Evolutionary conservation across 1,140 invertebrate species (phyloP).

Genomic region (Drosophila mojavensis): DNA sequence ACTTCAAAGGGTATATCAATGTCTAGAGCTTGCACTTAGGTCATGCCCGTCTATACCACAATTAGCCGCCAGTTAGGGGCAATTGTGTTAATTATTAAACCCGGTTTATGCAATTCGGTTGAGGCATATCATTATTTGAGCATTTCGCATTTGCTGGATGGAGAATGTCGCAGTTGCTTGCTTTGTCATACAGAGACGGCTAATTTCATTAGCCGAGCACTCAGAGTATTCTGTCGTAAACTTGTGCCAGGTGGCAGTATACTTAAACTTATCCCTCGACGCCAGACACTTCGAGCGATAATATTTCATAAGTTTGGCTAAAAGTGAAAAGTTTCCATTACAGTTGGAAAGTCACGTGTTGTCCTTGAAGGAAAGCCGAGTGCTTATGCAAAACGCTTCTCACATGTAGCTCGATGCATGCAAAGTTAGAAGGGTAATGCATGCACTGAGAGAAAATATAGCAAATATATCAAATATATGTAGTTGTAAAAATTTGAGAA

Average conservation of each 20-base stretch:
- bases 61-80: background rate
- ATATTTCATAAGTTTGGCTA: constrained; percentile 20
- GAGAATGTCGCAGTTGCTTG: background rate
- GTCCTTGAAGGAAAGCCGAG: constrained; percentile 41
- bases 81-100: background rate
- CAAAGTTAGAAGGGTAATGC: background rate
- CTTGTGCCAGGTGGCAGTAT: constrained; percentile 17
- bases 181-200: background rate
- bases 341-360: constrained; percentile 37
- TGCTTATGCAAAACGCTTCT: constrained; percentile 6
- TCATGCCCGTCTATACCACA: background rate
- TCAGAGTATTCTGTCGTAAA: constrained; percentile 7
- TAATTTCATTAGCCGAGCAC: constrained; percentile 22
- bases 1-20: too few species aligned
- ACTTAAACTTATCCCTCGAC: constrained; percentile 2
- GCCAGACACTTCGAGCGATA: constrained; percentile 9
- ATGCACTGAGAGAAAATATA: background rate
- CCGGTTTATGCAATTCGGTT: constrained; percentile 1
- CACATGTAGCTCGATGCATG: constrained; percentile 11
- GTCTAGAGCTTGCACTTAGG: background rate
- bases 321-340: constrained; percentile 20
- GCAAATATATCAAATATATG: too few species aligned
- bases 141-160: background rate
- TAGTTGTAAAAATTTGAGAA: too few species aligned
- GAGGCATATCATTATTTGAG: background rate